These are phyloP conservation scores for Aselliscus stoliczkanus DNA, from an alignment of 2,797 vertebrate species.

Conservation along the genomic window DNA sequence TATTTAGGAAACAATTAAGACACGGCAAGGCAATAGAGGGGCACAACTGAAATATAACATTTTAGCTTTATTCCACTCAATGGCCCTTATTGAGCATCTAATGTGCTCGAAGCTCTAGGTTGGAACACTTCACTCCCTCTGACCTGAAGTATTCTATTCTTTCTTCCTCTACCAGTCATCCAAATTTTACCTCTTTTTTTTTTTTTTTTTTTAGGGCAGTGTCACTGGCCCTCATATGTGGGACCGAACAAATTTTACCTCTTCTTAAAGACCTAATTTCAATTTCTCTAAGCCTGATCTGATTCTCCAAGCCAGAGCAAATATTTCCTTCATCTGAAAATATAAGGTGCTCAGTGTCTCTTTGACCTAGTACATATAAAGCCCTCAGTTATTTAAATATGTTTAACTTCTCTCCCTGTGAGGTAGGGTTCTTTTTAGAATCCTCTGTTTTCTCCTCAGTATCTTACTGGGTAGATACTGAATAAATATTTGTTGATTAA, in stretches of 20 bases:
- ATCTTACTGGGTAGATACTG: background rate
- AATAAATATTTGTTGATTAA: conserved; percentile 20
- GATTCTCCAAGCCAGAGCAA: background rate
- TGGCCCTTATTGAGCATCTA: background rate
- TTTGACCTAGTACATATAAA: background rate
- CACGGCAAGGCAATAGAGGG: background rate
- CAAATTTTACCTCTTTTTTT: background rate
- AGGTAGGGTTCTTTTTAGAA: background rate
- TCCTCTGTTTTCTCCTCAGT: background rate
- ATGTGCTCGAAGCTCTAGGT: background rate
- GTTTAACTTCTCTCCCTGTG: background rate
- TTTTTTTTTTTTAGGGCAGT: too few relatives aligned
- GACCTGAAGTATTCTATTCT: background rate
- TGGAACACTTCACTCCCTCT: background rate
- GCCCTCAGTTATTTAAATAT: background rate
- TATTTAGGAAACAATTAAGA: background rate
- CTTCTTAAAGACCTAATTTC: background rate
- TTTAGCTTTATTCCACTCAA: background rate
- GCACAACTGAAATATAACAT: background rate
- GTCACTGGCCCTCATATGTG: too few relatives aligned
- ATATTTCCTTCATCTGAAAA: background rate
- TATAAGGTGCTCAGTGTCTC: background rate
- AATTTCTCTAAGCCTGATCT: background rate
- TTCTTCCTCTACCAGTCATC: background rate
- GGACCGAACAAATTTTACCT: background rate